phyloP scores from a whole-genome alignment of 2,888 invertebrate genomes.

The Erynnis tages region DNA sequence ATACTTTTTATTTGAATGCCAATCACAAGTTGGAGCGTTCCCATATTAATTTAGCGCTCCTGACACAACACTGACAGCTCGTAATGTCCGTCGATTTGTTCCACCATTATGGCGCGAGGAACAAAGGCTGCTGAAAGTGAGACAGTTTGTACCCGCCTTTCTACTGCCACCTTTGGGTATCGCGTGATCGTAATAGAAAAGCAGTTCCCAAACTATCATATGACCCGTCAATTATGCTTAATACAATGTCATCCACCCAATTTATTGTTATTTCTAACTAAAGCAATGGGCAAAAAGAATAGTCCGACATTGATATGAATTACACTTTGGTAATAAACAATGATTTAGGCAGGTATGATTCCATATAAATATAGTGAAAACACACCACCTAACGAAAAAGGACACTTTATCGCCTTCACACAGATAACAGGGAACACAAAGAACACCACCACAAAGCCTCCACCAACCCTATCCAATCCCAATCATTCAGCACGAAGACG shows the following conservation, averaged over 20 bases:
- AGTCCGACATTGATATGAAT: too few species aligned
- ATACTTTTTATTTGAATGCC: constrained; percentile 54
- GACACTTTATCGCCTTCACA: neutral
- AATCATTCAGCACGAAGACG: constrained; percentile 17
- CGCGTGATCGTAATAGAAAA: neutral
- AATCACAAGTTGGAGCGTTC: constrained; percentile 57
- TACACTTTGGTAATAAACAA: too few species aligned
- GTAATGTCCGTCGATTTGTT: constrained; percentile 67
- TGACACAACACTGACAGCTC: constrained; percentile 61
- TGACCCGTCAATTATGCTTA: too few species aligned
- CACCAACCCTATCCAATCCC: constrained; percentile 16
- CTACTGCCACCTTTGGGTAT: constrained; percentile 15
- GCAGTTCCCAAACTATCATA: too few species aligned
- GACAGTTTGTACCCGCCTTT: constrained; percentile 30
- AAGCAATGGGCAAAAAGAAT: too few species aligned
- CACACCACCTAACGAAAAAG: neutral
- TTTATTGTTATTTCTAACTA: too few species aligned
- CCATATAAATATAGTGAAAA: too few species aligned
- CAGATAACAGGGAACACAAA: neutral
- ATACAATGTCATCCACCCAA: too few species aligned
- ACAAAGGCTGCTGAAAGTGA: constrained; percentile 41
- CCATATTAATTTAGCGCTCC: constrained; percentile 72
- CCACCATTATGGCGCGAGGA: constrained; percentile 30
- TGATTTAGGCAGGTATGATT: too few species aligned
- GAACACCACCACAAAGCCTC: neutral